These are phyloP conservation scores for Amphipoea oculea DNA, from an alignment of 2,888 invertebrate genomes.

Conservation along the genomic window DNA sequence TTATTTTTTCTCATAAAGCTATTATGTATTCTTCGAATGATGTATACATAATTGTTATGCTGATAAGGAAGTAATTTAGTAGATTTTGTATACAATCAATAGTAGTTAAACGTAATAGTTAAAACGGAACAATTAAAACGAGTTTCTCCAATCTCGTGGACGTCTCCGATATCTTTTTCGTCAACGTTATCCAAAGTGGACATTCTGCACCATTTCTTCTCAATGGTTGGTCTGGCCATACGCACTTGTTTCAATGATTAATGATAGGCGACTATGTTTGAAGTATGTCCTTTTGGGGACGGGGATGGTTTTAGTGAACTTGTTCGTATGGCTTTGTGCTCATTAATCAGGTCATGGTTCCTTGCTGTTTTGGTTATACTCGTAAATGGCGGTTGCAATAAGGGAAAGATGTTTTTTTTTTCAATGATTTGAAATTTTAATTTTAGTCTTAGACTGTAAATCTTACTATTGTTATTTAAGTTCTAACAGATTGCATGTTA, in stretches of 20 bases:
- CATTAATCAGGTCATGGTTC: slow-evolving; percentile 40
- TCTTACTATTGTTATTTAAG: no score
- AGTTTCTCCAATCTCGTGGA: neutral
- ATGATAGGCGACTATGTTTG: slow-evolving; percentile 34
- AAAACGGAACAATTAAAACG: neutral
- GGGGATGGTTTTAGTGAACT: slow-evolving; percentile 32
- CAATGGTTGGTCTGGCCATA: neutral
- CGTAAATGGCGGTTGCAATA: neutral
- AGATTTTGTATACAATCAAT: neutral
- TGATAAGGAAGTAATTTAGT: neutral
- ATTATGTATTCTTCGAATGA: no score
- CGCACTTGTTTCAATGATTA: slow-evolving; percentile 52
- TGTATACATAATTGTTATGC: neutral
- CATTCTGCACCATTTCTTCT: neutral
- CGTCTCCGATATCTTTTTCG: neutral
- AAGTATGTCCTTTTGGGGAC: slow-evolving; percentile 35
- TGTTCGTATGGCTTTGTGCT: slow-evolving; percentile 12
- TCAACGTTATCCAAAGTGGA: neutral
- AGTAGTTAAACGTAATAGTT: neutral
- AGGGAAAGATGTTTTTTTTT: neutral
- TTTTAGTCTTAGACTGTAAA: neutral
- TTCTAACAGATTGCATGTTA: neutral
- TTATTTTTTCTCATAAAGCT: no score
- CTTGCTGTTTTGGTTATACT: slow-evolving; percentile 8
- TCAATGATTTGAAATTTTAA: neutral